Evolutionary conservation across 1,140 invertebrate genomes (phyloP), one percentile per base, ranked within the genome.

Genomic region (Trinorchestia longiramus): DNA sequence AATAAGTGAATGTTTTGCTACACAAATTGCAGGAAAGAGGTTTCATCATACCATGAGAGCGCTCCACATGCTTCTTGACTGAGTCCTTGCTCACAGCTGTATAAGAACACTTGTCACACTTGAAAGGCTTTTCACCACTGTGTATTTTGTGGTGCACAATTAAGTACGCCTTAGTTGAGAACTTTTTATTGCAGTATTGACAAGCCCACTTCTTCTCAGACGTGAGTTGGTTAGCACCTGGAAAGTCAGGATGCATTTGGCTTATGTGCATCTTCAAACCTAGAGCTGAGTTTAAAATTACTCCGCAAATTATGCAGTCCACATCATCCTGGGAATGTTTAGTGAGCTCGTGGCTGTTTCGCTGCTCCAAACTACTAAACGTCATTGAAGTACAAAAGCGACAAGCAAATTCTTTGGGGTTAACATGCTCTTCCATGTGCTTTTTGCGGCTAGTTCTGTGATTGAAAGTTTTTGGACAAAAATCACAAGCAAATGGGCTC

Each of bases 191-290:
- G 92, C 92, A 94, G 92, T 94, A 94, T 40, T 94, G 92, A 47
- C 92, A 94, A n/a, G 92, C 92, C 92, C 92, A 94, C 40, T 94
- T 94, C 92, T 94, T 94, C 40, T 94, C 92, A n/a, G 92, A 94
- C 15, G 92, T 36, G 43, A 94, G 44, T 43, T 94, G 92, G 43
- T 44, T 94, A 47, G 92, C 92, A 36, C 92, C 92, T 44, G 92
- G 92, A 44, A 94, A 94, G 43, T 94, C 44, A 44, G 92, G 92
- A 94, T 94, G 92, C 92, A 94, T 94, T 94, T 94, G 92, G 40
- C 92, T 94, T 19, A 94, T 94, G 41, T 94, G 92, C 92, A 94
- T 94, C 43, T 47, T 94, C 36, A 94, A 36, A 44, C 92, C 92
- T 40, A 94, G 43, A 45, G 92, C 43, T 8, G 92, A 94, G 44